Conservation (phyloP, 2,113 vertebrate genomes). For the Edolisoma coerulescens region DNA sequence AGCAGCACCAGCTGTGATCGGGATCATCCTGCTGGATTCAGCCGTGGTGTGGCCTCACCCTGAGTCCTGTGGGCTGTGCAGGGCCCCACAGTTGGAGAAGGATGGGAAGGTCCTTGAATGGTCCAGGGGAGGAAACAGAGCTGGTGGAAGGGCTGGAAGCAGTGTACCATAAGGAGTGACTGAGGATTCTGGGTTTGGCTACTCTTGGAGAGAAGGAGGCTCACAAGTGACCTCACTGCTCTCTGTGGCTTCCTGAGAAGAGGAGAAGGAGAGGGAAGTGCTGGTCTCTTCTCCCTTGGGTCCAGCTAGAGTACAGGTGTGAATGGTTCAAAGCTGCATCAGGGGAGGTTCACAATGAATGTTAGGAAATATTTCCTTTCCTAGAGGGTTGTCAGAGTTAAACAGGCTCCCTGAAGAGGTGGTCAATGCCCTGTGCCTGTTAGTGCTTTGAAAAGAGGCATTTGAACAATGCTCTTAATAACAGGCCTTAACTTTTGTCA, state of each 20-base stretch:
- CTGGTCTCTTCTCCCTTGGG: not conserved
- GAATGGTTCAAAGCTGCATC: not conserved
- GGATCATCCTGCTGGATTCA: not conserved
- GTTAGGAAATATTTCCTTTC: not conserved
- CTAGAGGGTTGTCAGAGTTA: not conserved
- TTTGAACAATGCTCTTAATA: not conserved
- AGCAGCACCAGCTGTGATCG: not conserved
- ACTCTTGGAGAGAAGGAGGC: not conserved
- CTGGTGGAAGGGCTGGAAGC: not conserved
- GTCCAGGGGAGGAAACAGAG: not conserved
- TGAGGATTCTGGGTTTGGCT: not conserved
- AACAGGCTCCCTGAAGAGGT: not conserved
- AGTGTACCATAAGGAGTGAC: not conserved
- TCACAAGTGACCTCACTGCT: not conserved
- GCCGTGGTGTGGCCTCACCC: accelerated
- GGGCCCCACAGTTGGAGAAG: not conserved
- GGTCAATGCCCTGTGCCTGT: not conserved
- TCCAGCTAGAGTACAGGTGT: accelerated
- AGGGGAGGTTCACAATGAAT: not conserved
- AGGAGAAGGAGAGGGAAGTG: not conserved
- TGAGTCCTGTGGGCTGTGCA: not conserved
- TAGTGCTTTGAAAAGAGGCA: not conserved
- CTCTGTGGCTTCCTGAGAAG: not conserved
- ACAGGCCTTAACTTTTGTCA: not conserved
- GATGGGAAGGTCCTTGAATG: not conserved